Base-by-base conservation (phyloP, 2,113 vertebrate species). In the Nannospalax galili region DNA sequence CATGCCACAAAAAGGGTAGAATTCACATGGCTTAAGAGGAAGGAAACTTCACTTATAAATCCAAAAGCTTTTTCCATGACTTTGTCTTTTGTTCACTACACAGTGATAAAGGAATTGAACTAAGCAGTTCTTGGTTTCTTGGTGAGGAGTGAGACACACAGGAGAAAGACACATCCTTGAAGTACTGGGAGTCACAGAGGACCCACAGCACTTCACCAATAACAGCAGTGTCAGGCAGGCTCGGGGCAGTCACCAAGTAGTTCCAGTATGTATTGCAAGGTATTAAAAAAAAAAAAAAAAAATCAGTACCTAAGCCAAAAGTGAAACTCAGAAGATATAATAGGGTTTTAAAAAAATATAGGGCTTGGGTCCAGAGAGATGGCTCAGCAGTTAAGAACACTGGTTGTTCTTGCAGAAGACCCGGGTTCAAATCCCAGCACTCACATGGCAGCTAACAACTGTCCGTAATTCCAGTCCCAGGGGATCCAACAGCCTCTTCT, bases 291-390 rank as follows among this genome's bases (percentile, higher is more conserved):
- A 52, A 52, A 52, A 52, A 52, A 52, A 52, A 52, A 52, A 52
- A 52, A 52, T 52, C 6, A 88, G 19, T 45, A 45, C 22, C 35
- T 58, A 48, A 69, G 88, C 82, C 95, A 88, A 96, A 96, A 95
- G 40, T 42, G 45, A 95, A 96, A 93, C 60, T 89, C 45, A 14
- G 78, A 35, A 92, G 48, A 52, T 6, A 52, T 52, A 52, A 52
- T 11, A 52, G 48, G 48, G 11, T 11, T 52, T 52, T 7, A 52
- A 52, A 52, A 52, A 52, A 52, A 52, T 52, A 52, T 7, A 52
- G 48, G 48, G 48, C n/a, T n/a, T n/a, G n/a, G n/a, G n/a, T 6
- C 48, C 88, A 94, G 84, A 65, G 28, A 65, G 28, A 28, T 7
- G 28, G 28, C 24, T 62, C 48, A 52, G 48, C 48, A 52, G 48